A percentile compares a stretch with the other conserved stretches of the same genome.
phyloP scores from a whole-genome alignment of 2,113 vertebrate species.

The Sprattus sprattus region DNA sequence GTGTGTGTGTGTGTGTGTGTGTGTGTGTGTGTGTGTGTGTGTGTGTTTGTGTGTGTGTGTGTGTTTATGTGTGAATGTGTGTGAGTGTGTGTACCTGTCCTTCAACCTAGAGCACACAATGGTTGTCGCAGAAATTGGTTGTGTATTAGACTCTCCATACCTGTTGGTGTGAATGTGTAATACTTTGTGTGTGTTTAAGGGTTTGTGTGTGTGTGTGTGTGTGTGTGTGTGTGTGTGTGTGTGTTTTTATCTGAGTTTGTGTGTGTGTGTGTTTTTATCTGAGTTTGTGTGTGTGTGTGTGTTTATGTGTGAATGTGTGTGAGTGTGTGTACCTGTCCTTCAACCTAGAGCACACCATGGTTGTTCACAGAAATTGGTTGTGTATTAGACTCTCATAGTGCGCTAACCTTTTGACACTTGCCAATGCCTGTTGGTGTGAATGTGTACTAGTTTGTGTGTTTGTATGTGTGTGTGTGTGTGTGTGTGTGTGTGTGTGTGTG shows the following conservation, averaged over 20 bases:
- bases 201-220: not conserved
- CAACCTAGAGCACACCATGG: not conserved
- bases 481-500: not conserved
- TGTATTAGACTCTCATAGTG: not conserved
- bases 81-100: not conserved
- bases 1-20: not conserved
- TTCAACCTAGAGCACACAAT: not conserved
- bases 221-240: not conserved
- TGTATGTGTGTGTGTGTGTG: not conserved
- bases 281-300: not conserved
- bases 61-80: not conserved
- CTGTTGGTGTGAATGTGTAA: not conserved
- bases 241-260: too few species aligned
- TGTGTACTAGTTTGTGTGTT: not conserved
- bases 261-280: not conserved
- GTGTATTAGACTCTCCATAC: not conserved
- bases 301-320: not conserved
- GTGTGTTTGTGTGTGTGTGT: constrained; percentile 1
- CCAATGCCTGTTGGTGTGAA: not conserved
- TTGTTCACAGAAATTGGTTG: constrained; percentile 9
- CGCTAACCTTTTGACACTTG: not conserved
- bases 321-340: not conserved
- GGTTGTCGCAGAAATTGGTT: constrained; percentile 1
- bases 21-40: not conserved
- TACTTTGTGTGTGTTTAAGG: not conserved